Base-by-base conservation (phyloP, 2,888 invertebrate genomes). In the Athalia circularis region DNA sequence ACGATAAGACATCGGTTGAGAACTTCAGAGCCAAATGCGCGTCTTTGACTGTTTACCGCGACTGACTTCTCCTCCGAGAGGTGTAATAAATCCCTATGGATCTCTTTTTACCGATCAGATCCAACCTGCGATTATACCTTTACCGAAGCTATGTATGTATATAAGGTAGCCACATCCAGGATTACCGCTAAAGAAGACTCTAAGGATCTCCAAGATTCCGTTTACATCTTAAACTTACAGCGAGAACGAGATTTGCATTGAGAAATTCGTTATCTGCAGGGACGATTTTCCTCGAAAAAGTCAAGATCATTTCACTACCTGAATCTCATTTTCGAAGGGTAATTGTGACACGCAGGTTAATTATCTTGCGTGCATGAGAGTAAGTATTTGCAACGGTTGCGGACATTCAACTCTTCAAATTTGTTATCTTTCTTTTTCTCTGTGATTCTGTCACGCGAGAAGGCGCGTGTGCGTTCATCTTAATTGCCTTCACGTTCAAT, bases 71-170 rank as follows among this genome's bases (percentile, higher is more conserved):
- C 84, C 82, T 85, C 84, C 84, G 83, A 88, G 85, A 87, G 85
- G 83, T 84, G 85, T 85, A 87, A 90, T 90, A 89, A 90, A 90
- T 90, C 88, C 88, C 88, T 81, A 82, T 85, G 80, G 84, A 88
- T 89, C 87, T 86, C 86, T 87, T 88, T 87, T 87, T 88, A 84
- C 86, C 87, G 87, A 88, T 89, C 88, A 62, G 62, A 75, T 75
- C 5, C 11, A 29, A 75, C 45, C 57, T 29, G 29, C 62, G 75
- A 75, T 62, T 8, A 54, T 54, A 54, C n/a, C 54, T n/a, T 7
- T 59, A 59, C 45, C 62, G 15, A 13, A 11, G 13, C 29, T n/a
- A 4, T 15, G 7, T 13, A 62, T 7, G 15, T 13, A 54, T n/a
- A 11, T 3, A n/a, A 8, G 54, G 54, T n/a, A 8, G 11, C 15